Conservation (phyloP, 2,113 vertebrate species). For the Eulacestoma nigropectus region DNA sequence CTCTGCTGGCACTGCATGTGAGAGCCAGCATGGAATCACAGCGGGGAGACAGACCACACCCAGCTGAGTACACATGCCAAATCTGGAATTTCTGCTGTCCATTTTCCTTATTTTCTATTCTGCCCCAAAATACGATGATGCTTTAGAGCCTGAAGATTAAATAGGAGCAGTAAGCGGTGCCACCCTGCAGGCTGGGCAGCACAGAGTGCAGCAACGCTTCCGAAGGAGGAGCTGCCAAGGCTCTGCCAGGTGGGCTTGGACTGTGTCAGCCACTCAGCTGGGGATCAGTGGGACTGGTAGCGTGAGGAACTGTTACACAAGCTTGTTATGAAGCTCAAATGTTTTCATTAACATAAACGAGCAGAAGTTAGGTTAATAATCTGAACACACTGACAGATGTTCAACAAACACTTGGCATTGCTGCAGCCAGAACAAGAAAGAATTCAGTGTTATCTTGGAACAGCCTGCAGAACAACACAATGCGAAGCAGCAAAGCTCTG, state of each 20-base stretch:
- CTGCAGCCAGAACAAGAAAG: constrained; percentile 14
- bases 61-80: not conserved
- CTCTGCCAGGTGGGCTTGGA: not conserved
- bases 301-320: not conserved
- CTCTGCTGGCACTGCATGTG: not conserved
- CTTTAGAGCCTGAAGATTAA: not conserved
- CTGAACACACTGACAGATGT: constrained; percentile 42
- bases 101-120: not conserved
- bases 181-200: not conserved
- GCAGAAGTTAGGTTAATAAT: constrained; percentile 51
- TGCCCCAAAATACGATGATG: not conserved
- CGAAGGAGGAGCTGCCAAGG: not conserved
- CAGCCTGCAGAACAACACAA: not conserved
- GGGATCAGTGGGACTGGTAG: not conserved
- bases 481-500: not conserved
- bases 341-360: constrained; percentile 28
- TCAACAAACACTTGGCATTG: constrained; percentile 36
- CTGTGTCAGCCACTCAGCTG: not conserved
- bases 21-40: not conserved
- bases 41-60: fast-evolving
- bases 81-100: not conserved
- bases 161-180: not conserved
- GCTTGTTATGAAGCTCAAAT: not conserved
- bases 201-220: not conserved
- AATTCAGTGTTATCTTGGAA: not conserved